Base-by-base conservation (phyloP, 1,140 invertebrate species). In the Ylistrum balloti region DNA sequence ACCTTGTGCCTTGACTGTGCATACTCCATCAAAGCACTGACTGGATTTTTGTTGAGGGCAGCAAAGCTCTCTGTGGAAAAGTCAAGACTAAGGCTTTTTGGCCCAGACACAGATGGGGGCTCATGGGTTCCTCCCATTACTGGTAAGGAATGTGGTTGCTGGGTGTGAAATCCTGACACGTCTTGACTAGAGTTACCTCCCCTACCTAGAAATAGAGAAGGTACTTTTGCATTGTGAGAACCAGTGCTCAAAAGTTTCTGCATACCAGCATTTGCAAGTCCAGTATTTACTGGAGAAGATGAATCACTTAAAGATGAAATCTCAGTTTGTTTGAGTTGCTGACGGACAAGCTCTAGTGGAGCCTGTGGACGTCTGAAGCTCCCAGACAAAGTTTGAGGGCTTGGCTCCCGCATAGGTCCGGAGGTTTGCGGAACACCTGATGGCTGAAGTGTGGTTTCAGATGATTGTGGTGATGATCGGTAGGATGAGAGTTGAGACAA, bases 1-100 rank as follows among this genome's bases (percentile, higher is more conserved):
- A 93, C 91, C 86, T 95, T 90, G 34, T 96, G 95, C 33, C 96
- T 94, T 32, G 95, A 95, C 93, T 96, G 96, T 13, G 96, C 96
- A 94, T 96, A 96, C 91, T 96, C 96, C 94, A 96, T 96, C 32
- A 96, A 93, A 32, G 96, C 96, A 94, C 96, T 96, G n/a, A 96
- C 95, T 86, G 96, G 96, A 92, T 96, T 96, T 93, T 96, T 96
- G 91, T 96, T 96, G 17, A 96, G 88, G 32, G 95, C 96, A 33
- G 96, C 95, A 94, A 96, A 96, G 91, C 94, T 96, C 87, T 96
- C 95, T n/a, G 91, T 86, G n/a, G 89, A 94, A 15, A 95, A 92
- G 85, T 88, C 90, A 33, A 94, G 85, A 90, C 90, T 90, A 33
- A 87, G 85, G 33, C 56, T 74, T 48, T 85, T 33, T 48, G 86